Conservation (phyloP, 2,888 invertebrate genomes). For the Andrena flavipes region DNA sequence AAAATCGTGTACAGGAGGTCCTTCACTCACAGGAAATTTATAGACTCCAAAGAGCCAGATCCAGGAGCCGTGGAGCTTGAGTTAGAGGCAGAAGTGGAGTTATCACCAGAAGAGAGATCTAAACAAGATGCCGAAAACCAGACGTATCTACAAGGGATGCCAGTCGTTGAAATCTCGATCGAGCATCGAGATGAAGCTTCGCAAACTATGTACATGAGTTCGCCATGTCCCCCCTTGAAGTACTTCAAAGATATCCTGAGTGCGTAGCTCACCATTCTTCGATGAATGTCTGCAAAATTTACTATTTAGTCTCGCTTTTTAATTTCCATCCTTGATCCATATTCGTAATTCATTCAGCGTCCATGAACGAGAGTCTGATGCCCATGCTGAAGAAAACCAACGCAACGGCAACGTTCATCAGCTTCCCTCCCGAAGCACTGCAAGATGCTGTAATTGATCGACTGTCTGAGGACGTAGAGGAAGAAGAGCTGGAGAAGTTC, state of each 20-base stretch:
- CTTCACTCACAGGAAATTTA: conserved; percentile 53
- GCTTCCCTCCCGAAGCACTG: conserved; percentile 36
- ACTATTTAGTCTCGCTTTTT: not conserved
- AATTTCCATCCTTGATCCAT: not conserved
- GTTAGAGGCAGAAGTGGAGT: not conserved
- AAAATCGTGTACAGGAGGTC: conserved; percentile 64
- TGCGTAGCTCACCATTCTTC: conserved; percentile 38
- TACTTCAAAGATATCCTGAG: conserved; percentile 69
- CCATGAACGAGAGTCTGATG: conserved; percentile 58
- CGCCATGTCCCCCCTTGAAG: conserved; percentile 50
- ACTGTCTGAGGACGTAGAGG: not conserved
- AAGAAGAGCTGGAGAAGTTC: conserved; percentile 15
- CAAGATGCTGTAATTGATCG: conserved; percentile 5
- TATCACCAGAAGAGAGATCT: not conserved
- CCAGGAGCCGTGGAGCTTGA: not conserved
- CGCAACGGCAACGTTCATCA: conserved; percentile 60
- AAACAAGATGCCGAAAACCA: conserved; percentile 65
- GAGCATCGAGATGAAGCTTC: conserved; percentile 68
- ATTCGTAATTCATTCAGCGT: conserved; percentile 25
- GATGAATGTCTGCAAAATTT: not conserved
- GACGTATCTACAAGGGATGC: conserved; percentile 73
- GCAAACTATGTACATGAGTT: conserved; percentile 76
- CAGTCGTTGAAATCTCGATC: conserved; percentile 66
- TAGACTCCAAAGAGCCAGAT: conserved; percentile 59
- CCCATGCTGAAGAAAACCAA: conserved; percentile 62